phyloP scores from a whole-genome alignment of 2,888 invertebrate species.

The Polia nebulosa region DNA sequence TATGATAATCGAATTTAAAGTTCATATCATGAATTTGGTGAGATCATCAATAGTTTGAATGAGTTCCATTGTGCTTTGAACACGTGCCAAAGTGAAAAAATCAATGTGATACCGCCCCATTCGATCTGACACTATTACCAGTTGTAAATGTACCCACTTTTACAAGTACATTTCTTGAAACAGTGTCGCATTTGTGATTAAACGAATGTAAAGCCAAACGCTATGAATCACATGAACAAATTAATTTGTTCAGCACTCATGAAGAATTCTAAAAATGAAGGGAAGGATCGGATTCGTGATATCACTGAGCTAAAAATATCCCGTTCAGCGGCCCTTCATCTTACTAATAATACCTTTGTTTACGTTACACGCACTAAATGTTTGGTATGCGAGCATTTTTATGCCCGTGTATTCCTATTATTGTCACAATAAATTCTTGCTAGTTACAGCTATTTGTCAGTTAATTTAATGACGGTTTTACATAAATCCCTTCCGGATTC shows the following conservation, averaged over 20 bases:
- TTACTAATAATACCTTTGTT: constrained; percentile 81
- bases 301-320: constrained; percentile 81
- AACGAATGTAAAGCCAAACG: constrained; percentile 6
- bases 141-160: constrained; percentile 25
- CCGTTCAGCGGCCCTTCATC: constrained; percentile 79
- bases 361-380: constrained; percentile 76
- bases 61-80: constrained; percentile 67
- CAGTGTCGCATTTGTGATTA: constrained; percentile 11
- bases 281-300: constrained; percentile 79
- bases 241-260: constrained; percentile 59
- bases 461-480: constrained; percentile 30
- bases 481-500: constrained; percentile 42
- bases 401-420: constrained; percentile 66
- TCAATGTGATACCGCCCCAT: constrained; percentile 44
- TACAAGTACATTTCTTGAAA: constrained; percentile 25
- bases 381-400: constrained; percentile 68
- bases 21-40: constrained; percentile 69
- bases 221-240: constrained; percentile 43
- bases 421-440: constrained; percentile 67
- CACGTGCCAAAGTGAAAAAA: constrained; percentile 69
- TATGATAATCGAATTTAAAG: constrained; percentile 59
- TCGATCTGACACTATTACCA: constrained; percentile 25
- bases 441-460: constrained; percentile 36
- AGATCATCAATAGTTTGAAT: constrained; percentile 71
- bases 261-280: constrained; percentile 80